These are phyloP conservation scores for Zaprionus gabonicus DNA, from an alignment of 1,140 invertebrate species.

Conservation along the genomic window DNA sequence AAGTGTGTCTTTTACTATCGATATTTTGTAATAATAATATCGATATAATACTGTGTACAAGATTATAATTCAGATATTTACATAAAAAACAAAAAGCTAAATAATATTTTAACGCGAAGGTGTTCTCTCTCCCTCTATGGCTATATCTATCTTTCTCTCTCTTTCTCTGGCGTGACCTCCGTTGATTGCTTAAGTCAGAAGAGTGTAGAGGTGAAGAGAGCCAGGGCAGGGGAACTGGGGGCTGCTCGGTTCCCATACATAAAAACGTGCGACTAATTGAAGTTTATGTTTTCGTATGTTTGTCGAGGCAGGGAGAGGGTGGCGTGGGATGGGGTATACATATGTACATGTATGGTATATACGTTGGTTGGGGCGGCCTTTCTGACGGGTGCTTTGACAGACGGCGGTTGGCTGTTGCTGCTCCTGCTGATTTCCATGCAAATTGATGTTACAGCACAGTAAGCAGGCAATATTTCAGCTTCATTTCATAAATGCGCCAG, in stretches of 20 bases:
- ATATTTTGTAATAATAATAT: not conserved
- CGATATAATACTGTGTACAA: too few relatives aligned
- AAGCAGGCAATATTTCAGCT: conserved; percentile 80
- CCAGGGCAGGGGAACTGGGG: not conserved
- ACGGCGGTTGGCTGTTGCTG: conserved; percentile 38
- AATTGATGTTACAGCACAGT: conserved; percentile 80
- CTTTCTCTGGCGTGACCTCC: not conserved
- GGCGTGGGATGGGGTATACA: not conserved
- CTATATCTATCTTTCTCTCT: not conserved
- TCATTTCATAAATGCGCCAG: conserved; percentile 75
- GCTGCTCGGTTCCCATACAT: conserved; percentile 39
- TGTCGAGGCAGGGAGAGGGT: not conserved
- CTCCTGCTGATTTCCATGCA: conserved; percentile 72
- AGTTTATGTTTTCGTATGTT: conserved; percentile 56
- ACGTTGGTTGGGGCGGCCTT: not conserved
- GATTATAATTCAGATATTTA: too few relatives aligned
- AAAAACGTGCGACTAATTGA: conserved; percentile 72
- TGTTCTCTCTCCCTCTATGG: too few relatives aligned
- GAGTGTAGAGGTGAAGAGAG: not conserved
- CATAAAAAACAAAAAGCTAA: too few relatives aligned
- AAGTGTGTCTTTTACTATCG: not conserved
- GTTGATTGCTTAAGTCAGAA: not conserved
- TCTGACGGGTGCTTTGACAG: conserved; percentile 58
- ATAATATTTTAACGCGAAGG: too few relatives aligned
- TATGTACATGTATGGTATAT: not conserved